Conservation (phyloP, 2,113 vertebrate species). For the Dicaeum eximium region DNA sequence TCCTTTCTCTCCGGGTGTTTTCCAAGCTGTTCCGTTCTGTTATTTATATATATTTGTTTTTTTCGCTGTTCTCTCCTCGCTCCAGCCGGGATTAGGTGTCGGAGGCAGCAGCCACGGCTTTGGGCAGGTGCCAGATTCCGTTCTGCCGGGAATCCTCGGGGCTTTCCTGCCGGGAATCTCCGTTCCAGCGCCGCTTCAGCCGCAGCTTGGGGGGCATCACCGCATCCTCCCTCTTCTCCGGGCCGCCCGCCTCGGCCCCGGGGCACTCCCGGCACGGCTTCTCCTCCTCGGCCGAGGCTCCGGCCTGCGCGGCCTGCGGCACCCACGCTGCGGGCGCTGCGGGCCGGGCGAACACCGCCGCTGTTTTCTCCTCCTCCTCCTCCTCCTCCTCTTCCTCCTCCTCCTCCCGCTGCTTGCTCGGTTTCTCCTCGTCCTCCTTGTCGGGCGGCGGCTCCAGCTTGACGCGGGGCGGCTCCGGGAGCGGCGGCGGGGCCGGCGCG, state of each 20-base stretch:
- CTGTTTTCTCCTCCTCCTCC: not conserved
- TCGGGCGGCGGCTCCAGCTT: conserved; percentile 64
- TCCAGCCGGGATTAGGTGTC: no score
- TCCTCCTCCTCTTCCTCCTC: not conserved
- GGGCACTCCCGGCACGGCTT: not conserved
- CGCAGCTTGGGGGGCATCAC: conserved; percentile 76
- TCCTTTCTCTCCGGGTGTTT: no score
- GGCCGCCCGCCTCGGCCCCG: accelerated
- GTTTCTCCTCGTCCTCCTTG: not conserved
- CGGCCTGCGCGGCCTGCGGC: accelerated
- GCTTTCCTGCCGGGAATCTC: conserved; percentile 7
- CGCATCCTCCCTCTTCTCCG: conserved; percentile 71
- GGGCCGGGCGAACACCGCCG: conserved; percentile 45
- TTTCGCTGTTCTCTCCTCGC: no score
- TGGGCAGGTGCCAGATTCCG: not conserved
- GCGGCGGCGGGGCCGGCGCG: not conserved
- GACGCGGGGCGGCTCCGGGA: not conserved
- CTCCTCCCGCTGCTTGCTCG: accelerated
- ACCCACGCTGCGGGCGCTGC: conserved; percentile 16
- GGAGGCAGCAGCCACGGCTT: not conserved
- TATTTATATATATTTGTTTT: no score
- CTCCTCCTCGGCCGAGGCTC: not conserved
- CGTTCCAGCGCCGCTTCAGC: conserved; percentile 77
- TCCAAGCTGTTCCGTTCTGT: no score
- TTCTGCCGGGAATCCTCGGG: conserved; percentile 23